Evolutionary conservation across 2,797 vertebrate species (phyloP).

Genomic region (Cryptoblepharus egeriae): DNA sequence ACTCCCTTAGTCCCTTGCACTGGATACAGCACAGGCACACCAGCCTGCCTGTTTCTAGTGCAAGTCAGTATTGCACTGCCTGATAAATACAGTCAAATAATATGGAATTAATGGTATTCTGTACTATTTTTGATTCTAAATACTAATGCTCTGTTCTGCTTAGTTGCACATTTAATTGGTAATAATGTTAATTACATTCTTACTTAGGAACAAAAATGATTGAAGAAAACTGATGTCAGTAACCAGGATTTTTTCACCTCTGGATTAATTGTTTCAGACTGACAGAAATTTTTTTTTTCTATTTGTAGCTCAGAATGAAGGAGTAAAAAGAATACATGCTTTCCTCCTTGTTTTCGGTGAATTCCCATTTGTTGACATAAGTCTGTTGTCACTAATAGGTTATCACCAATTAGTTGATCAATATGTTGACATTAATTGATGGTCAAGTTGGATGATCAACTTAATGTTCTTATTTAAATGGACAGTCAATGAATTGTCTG

Average conservation of each 20-base stretch:
- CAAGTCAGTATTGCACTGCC: too few species aligned
- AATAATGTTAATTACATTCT: constrained; percentile 28
- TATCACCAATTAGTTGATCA: neutral
- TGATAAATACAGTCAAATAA: constrained; percentile 14
- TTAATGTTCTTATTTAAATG: neutral
- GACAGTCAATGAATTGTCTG: neutral
- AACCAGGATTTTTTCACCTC: neutral
- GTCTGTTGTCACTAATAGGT: neutral
- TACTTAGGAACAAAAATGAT: constrained; percentile 5
- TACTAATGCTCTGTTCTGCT: constrained; percentile 11
- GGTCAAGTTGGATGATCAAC: neutral
- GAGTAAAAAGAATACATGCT: neutral
- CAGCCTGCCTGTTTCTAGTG: too few species aligned
- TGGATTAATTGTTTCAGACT: constrained; percentile 5
- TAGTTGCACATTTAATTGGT: constrained; percentile 30
- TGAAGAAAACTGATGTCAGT: neutral
- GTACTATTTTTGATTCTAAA: constrained; percentile 26
- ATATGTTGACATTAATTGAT: neutral
- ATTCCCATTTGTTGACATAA: neutral
- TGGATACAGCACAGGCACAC: too few species aligned
- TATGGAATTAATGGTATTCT: constrained; percentile 19
- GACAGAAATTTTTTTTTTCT: neutral
- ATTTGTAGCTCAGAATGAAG: neutral
- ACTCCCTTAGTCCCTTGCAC: too few species aligned
- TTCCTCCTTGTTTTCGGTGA: neutral